Evolutionary conservation across 1,140 invertebrate genomes (phyloP).

Genomic region (Tetragonula clypearis): DNA sequence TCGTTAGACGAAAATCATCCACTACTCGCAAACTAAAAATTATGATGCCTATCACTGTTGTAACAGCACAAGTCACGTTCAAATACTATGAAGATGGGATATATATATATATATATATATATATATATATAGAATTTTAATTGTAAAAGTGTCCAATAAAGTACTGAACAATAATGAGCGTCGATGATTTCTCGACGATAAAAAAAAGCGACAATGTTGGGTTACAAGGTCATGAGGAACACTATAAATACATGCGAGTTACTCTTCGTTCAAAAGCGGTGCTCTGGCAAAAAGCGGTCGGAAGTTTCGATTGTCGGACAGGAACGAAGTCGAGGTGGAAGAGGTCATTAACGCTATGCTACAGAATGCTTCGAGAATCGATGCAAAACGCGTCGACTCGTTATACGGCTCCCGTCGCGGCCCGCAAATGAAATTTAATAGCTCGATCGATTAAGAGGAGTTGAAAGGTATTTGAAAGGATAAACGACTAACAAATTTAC

Average conservation of each 20-base stretch:
- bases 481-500: too few species aligned
- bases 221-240: slow-evolving; percentile 25
- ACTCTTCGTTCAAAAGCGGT: neutral
- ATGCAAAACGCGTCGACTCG: too few species aligned
- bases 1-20: too few species aligned
- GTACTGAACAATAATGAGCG: neutral
- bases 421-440: neutral
- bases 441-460: neutral
- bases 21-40: too few species aligned
- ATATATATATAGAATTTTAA: too few species aligned
- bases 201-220: slow-evolving; percentile 2
- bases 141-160: too few species aligned
- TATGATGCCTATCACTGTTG: too few species aligned
- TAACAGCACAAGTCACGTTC: too few species aligned
- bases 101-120: too few species aligned
- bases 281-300: neutral
- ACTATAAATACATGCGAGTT: slow-evolving; percentile 34
- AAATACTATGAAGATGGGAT: too few species aligned
- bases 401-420: neutral
- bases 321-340: neutral
- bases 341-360: neutral
- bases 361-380: neutral
- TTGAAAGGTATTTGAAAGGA: too few species aligned
- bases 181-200: slow-evolving; percentile 17
- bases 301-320: neutral